These are phyloP conservation scores for Spatulosminthurus flaviceps DNA, from an alignment of 2,888 invertebrate species.

Conservation along the genomic window DNA sequence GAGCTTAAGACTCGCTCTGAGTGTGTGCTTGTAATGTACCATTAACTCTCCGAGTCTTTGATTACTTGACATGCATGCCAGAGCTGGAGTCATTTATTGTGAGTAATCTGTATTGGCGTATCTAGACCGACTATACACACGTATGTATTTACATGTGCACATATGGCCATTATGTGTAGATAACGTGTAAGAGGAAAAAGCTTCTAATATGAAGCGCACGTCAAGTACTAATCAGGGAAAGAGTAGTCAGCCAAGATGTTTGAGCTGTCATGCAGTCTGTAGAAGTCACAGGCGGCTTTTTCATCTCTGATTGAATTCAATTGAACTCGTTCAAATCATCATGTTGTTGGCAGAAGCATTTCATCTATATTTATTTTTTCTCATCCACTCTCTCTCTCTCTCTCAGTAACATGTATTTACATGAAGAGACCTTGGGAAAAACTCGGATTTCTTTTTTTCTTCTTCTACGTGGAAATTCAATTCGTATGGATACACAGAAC, in stretches of 20 bases:
- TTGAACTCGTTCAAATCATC: slow-evolving; percentile 26
- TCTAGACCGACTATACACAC: no score
- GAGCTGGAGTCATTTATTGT: no score
- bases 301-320: slow-evolving; percentile 39
- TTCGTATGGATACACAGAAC: neutral
- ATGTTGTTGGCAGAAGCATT: slow-evolving; percentile 21
- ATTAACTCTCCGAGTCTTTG: neutral
- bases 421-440: neutral
- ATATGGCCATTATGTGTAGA: neutral
- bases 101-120: no score
- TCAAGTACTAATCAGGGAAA: slow-evolving; percentile 18
- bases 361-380: slow-evolving; percentile 21
- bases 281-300: slow-evolving; percentile 30
- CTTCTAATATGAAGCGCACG: slow-evolving; percentile 18
- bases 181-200: no score
- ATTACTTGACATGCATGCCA: neutral
- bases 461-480: neutral
- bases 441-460: neutral
- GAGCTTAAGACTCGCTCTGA: neutral
- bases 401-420: neutral
- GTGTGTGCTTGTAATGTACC: neutral
- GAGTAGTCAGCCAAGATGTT: slow-evolving; percentile 33
- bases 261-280: slow-evolving; percentile 29
- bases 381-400: slow-evolving; percentile 8
- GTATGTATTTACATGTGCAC: no score